phyloP scores from a whole-genome alignment of 2,888 invertebrate species.

The Andrena chrysosceles region DNA sequence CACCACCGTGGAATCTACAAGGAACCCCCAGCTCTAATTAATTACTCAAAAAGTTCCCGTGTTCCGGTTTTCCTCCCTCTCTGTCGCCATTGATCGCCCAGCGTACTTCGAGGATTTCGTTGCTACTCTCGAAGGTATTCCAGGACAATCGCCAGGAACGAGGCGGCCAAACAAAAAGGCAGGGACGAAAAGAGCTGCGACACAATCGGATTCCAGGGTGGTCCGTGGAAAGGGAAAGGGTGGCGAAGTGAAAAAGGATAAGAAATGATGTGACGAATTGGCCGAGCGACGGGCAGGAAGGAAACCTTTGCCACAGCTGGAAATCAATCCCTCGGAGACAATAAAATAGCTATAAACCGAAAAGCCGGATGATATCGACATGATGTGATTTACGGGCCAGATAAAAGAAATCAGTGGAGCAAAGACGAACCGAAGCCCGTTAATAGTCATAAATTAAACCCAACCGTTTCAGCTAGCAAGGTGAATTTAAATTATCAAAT shows the following conservation, averaged over 20 bases:
- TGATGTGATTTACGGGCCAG: slow-evolving; percentile 46
- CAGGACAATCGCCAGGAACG: slow-evolving; percentile 27
- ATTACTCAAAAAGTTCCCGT: slow-evolving; percentile 36
- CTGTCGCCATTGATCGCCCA: slow-evolving; percentile 20
- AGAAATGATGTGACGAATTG: slow-evolving; percentile 54
- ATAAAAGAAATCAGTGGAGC: slow-evolving; percentile 23
- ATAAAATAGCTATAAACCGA: slow-evolving; percentile 63
- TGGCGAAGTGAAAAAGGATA: slow-evolving; percentile 43
- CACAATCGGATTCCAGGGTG: slow-evolving; percentile 38
- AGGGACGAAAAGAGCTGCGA: slow-evolving; percentile 13
- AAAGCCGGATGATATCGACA: slow-evolving; percentile 53
- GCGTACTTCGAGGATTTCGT: slow-evolving; percentile 21
- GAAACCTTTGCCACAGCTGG: slow-evolving; percentile 37
- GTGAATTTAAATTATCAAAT: slow-evolving; percentile 2
- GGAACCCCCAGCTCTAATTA: slow-evolving; percentile 40
- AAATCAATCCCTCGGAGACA: slow-evolving; percentile 63
- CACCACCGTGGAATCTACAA: not conserved
- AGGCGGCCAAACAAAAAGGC: slow-evolving; percentile 30
- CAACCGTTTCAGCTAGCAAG: not conserved
- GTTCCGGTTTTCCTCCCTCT: not conserved
- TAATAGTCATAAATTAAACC: slow-evolving; percentile 14
- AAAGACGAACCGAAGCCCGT: not conserved
- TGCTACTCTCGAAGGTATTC: slow-evolving; percentile 32
- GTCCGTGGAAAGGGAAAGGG: slow-evolving; percentile 10
- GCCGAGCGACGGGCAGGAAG: slow-evolving; percentile 14